These are phyloP conservation scores for Agrypnia vestita DNA, from an alignment of 1,140 invertebrate genomes.

Conservation along the genomic window DNA sequence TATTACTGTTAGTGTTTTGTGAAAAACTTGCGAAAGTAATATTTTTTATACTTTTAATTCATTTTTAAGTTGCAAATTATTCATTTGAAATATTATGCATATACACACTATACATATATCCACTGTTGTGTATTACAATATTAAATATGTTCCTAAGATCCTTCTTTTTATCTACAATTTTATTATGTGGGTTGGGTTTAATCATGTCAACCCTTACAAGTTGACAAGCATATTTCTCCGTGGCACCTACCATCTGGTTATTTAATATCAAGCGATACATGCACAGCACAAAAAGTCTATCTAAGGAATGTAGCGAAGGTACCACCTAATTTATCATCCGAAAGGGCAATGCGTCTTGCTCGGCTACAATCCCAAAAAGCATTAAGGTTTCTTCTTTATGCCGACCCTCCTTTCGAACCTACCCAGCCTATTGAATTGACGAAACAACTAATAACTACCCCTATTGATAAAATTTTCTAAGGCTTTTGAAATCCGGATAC, in stretches of 20 bases:
- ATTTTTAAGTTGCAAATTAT: too few relatives aligned
- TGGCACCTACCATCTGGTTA: not conserved
- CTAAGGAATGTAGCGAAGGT: not conserved
- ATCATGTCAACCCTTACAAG: not conserved
- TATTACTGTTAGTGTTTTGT: too few relatives aligned
- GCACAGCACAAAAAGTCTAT: not conserved
- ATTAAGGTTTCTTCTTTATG: conserved; percentile 40
- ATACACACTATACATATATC: too few relatives aligned
- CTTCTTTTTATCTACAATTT: too few relatives aligned
- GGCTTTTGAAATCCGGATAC: conserved; percentile 6
- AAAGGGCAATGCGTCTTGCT: not conserved
- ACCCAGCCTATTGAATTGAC: conserved; percentile 22
- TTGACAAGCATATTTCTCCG: not conserved
- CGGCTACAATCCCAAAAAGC: conserved; percentile 10
- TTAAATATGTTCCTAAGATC: too few relatives aligned
- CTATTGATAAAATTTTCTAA: conserved; percentile 30
- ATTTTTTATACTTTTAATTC: too few relatives aligned
- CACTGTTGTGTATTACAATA: too few relatives aligned
- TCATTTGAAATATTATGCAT: too few relatives aligned
- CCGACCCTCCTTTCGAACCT: conserved; percentile 17
- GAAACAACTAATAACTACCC: conserved; percentile 40
- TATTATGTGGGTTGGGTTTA: not conserved
- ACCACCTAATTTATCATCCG: not conserved
- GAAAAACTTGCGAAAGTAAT: too few relatives aligned
- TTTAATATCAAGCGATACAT: not conserved